Conservation (phyloP, 2,113 vertebrate species). For the Phrynocephalus versicolor region DNA sequence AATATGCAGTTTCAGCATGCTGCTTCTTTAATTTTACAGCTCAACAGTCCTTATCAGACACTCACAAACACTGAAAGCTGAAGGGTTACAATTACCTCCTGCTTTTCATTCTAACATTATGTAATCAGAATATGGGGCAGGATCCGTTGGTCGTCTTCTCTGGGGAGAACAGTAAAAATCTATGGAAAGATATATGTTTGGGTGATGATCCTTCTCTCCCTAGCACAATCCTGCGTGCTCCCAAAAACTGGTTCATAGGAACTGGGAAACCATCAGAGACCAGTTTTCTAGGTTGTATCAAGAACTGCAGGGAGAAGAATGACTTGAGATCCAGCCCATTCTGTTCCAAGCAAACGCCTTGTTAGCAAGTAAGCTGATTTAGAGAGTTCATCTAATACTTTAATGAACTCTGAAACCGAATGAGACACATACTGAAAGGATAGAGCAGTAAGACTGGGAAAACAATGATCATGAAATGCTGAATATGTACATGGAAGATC, state of each 20-base stretch:
- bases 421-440: background rate
- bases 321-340: too few relatives aligned
- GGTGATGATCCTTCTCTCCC: background rate
- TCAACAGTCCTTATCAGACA: conserved; percentile 2
- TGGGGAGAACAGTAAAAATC: background rate
- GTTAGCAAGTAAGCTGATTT: too few relatives aligned
- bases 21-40: background rate
- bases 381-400: too few relatives aligned
- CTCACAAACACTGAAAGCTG: background rate
- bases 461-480: background rate
- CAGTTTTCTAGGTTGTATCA: background rate
- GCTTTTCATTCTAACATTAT: background rate
- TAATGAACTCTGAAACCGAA: background rate
- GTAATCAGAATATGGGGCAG: background rate
- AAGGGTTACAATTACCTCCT: background rate
- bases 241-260: background rate
- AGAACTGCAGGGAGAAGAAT: too few relatives aligned
- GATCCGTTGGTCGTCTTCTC: background rate
- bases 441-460: background rate
- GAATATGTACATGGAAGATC: background rate
- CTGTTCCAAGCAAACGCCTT: too few relatives aligned
- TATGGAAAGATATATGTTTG: background rate
- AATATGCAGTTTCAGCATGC: conserved; percentile 18
- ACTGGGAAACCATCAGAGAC: background rate
- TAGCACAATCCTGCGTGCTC: too few relatives aligned